phyloP scores from a whole-genome alignment of 2,888 invertebrate genomes.

The Pherbina coryleti region DNA sequence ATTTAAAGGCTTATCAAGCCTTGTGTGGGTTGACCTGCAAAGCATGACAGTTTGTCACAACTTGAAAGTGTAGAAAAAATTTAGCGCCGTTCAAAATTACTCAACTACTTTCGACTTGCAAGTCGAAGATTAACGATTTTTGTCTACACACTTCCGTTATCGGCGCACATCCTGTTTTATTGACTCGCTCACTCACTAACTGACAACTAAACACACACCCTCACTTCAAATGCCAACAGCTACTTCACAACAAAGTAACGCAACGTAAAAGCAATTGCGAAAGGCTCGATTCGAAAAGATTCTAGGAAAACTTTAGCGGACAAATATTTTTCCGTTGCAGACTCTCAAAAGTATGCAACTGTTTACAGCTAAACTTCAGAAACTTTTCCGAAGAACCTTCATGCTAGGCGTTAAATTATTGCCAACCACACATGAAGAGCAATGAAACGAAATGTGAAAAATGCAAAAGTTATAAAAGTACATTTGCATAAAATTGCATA shows the following conservation, averaged over 20 bases:
- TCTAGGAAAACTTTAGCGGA: neutral
- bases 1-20: neutral
- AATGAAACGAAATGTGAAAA: too few relatives aligned
- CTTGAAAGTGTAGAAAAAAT: neutral
- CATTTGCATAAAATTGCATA: too few relatives aligned
- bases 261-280: conserved; percentile 38
- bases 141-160: conserved; percentile 31
- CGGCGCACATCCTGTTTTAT: neutral
- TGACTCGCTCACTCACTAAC: neutral
- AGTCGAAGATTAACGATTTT: conserved; percentile 24
- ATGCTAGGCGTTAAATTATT: too few relatives aligned
- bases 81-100: neutral
- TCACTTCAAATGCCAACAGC: neutral
- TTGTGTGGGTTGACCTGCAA: conserved; percentile 1
- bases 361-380: neutral
- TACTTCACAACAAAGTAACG: conserved; percentile 6
- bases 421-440: too few relatives aligned
- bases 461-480: too few relatives aligned
- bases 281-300: conserved; percentile 22
- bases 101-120: neutral
- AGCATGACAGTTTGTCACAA: neutral
- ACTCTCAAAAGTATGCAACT: neutral
- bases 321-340: neutral
- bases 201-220: neutral
- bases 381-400: too few relatives aligned